Evolutionary conservation across 2,888 invertebrate genomes (phyloP).

Genomic region (Lamellibrachia columna): DNA sequence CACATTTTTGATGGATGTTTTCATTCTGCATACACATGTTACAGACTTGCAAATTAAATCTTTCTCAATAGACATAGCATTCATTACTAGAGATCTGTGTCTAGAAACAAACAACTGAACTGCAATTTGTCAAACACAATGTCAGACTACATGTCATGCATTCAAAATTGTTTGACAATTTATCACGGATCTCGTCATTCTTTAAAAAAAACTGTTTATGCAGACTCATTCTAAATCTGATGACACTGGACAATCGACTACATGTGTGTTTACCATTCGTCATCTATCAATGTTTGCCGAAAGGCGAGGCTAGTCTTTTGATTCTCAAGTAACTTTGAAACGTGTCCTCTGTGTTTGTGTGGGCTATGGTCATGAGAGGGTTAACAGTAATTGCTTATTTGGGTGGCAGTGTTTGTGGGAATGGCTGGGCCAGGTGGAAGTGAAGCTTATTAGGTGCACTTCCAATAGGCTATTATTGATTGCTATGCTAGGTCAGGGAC

Average conservation of each 20-base stretch:
- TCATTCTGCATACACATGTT: neutral
- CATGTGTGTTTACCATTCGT: neutral
- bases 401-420: conserved; percentile 10
- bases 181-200: neutral
- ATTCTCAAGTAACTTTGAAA: neutral
- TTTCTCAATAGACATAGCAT: neutral
- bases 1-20: neutral
- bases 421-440: conserved; percentile 14
- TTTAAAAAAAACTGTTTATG: neutral
- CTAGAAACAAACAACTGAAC: neutral
- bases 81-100: neutral
- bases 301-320: neutral
- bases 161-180: neutral
- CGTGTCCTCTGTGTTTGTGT: neutral
- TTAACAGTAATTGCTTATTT: conserved; percentile 16
- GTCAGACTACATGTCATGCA: neutral
- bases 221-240: neutral
- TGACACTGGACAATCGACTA: neutral
- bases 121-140: neutral
- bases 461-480: conserved; percentile 12
- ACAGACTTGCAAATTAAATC: neutral
- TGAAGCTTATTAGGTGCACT: conserved; percentile 8
- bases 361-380: neutral
- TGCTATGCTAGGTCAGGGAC: conserved; percentile 9
- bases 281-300: neutral